Conservation (phyloP, 2,888 invertebrate species). For the Cremastobaeus sp. region DNA sequence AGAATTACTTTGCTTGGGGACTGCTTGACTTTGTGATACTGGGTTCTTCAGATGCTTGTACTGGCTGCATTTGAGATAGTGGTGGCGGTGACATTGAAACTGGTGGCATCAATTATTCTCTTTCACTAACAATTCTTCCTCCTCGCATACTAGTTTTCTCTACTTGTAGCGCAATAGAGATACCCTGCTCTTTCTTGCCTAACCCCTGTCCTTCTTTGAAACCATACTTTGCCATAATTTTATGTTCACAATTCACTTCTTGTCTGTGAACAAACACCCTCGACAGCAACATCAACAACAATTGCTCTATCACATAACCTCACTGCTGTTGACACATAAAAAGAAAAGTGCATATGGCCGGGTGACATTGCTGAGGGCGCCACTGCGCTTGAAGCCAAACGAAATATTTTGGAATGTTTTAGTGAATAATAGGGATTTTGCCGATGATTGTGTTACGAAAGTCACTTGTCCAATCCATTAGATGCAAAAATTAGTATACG, state of each 20-base stretch:
- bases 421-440: too few species aligned
- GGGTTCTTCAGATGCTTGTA: slow-evolving; percentile 81
- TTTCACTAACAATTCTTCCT: slow-evolving; percentile 97
- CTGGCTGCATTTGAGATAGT: slow-evolving; percentile 69
- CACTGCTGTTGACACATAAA: slow-evolving; percentile 98
- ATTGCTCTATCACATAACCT: slow-evolving; percentile 97
- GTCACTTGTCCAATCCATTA: too few species aligned
- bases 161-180: slow-evolving; percentile 96
- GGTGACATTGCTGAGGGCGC: too few species aligned
- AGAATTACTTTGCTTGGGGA: too few species aligned
- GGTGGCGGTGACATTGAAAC: slow-evolving; percentile 78
- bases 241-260: too few species aligned
- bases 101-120: slow-evolving; percentile 85
- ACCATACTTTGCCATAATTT: slow-evolving; percentile 99
- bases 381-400: too few species aligned
- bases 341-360: slow-evolving; percentile 98
- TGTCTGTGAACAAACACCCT: slow-evolving; percentile 98
- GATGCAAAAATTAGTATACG: too few species aligned
- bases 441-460: too few species aligned
- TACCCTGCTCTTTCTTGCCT: slow-evolving; percentile 98
- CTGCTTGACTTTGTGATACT: too few species aligned
- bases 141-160: slow-evolving; percentile 98
- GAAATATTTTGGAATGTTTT: too few species aligned
- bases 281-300: slow-evolving; percentile 96
- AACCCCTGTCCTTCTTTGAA: slow-evolving; percentile 98